phyloP scores from a whole-genome alignment of 2,113 vertebrate species.

The Alectura lathami region DNA sequence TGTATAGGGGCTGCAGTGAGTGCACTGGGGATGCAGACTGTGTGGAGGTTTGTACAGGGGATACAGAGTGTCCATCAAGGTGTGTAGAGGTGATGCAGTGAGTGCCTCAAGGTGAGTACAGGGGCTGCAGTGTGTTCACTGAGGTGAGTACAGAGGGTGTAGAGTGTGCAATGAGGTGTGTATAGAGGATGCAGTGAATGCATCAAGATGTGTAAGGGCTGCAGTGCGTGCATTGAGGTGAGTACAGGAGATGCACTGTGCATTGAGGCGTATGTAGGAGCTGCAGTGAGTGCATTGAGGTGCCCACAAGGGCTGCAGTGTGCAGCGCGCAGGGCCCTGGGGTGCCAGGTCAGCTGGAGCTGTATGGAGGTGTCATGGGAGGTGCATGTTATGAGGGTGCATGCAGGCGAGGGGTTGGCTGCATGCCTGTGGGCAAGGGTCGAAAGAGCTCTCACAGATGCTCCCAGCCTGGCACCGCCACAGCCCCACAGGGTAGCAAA shows the following conservation, averaged over 20 bases:
- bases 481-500: background rate
- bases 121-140: background rate
- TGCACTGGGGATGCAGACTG: too few species aligned
- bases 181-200: background rate
- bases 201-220: background rate
- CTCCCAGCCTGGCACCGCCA: background rate
- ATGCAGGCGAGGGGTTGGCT: rapidly evolving
- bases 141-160: too few species aligned
- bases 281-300: background rate
- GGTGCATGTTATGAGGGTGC: rapidly evolving
- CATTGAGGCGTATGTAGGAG: background rate
- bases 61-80: background rate
- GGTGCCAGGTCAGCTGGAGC: background rate
- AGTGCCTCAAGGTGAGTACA: background rate
- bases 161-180: too few species aligned
- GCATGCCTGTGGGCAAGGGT: background rate
- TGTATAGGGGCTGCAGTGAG: background rate
- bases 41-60: background rate
- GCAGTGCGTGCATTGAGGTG: background rate
- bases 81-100: background rate
- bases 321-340: background rate
- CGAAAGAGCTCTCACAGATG: rapidly evolving
- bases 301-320: background rate
- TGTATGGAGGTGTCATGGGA: background rate
- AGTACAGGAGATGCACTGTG: background rate